A percentile compares a stretch with the other conserved stretches of the same genome.
Evolutionary conservation across 1,140 invertebrate genomes (phyloP).

Genomic region (Drosophila repleta): DNA sequence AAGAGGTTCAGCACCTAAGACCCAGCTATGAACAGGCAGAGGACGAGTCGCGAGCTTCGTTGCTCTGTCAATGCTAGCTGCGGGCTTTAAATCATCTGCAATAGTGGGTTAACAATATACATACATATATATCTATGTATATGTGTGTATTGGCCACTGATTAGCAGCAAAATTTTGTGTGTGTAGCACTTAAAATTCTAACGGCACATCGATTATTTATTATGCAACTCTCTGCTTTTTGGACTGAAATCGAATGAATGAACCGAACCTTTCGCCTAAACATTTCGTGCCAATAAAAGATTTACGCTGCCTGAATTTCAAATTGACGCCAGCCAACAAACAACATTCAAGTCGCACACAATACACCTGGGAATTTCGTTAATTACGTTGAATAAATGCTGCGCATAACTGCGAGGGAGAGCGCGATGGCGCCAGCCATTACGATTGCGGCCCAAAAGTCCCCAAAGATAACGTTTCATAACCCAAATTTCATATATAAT

Average conservation of each 20-base stretch:
- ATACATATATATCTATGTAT: not conserved
- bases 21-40: not conserved
- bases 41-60: too few relatives aligned
- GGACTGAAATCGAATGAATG: conserved; percentile 19
- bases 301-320: conserved; percentile 75
- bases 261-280: conserved; percentile 71
- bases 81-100: conserved; percentile 5
- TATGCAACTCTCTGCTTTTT: conserved; percentile 69
- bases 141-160: conserved; percentile 47
- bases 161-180: conserved; percentile 45
- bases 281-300: conserved; percentile 79
- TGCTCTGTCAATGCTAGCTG: conserved; percentile 8
- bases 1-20: conserved; percentile 24
- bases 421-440: not conserved
- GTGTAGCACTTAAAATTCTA: conserved; percentile 69
- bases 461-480: too few relatives aligned
- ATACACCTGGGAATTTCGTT: conserved; percentile 79
- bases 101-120: not conserved
- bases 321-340: conserved; percentile 37
- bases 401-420: conserved; percentile 34
- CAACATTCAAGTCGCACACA: conserved; percentile 25
- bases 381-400: conserved; percentile 79
- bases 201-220: conserved; percentile 76
- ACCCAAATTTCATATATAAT: too few relatives aligned
- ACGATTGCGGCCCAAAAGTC: not conserved